Percentiles rank a stretch among this genome's conserved stretches.
Evolutionary conservation across 64 coral and sea anemone species (phyloP).

Genomic region (Platygyra sinensis): DNA sequence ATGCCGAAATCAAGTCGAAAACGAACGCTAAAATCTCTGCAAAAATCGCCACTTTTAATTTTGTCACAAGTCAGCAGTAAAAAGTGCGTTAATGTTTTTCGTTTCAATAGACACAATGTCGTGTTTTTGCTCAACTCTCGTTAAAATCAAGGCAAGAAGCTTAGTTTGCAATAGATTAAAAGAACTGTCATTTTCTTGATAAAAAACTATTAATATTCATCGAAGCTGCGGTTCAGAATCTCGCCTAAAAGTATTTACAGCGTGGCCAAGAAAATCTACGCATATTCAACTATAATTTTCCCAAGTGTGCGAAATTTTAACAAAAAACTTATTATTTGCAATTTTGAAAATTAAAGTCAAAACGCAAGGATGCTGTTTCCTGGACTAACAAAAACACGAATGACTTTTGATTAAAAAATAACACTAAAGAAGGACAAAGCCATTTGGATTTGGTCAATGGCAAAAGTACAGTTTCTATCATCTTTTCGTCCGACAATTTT

Average conservation of each 20-base stretch:
- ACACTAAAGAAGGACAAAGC: constrained; percentile 28
- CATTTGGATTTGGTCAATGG: constrained; percentile 28
- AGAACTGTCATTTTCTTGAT: constrained; percentile 46
- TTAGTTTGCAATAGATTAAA: constrained; percentile 50
- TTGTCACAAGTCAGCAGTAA: background rate
- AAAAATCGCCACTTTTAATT: background rate
- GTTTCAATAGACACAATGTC: background rate
- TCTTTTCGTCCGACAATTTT: constrained; percentile 1
- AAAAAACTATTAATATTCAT: constrained; percentile 60
- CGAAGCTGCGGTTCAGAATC: constrained; percentile 49
- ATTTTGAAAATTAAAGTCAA: constrained; percentile 22
- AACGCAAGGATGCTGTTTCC: background rate
- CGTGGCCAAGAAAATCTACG: constrained; percentile 39
- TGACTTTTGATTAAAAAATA: constrained; percentile 61
- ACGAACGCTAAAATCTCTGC: background rate
- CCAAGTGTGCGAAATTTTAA: constrained; percentile 36
- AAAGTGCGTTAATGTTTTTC: background rate
- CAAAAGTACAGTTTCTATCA: constrained; percentile 45
- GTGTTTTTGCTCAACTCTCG: background rate
- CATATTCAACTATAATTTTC: constrained; percentile 26
- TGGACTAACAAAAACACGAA: constrained; percentile 30
- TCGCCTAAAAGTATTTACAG: constrained; percentile 50
- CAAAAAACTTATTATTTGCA: constrained; percentile 11
- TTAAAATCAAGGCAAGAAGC: constrained; percentile 32
- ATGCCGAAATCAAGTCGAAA: constrained; percentile 33